Base-by-base conservation (phyloP, 2,113 vertebrate species). In the Cricetomys ansorgei region DNA sequence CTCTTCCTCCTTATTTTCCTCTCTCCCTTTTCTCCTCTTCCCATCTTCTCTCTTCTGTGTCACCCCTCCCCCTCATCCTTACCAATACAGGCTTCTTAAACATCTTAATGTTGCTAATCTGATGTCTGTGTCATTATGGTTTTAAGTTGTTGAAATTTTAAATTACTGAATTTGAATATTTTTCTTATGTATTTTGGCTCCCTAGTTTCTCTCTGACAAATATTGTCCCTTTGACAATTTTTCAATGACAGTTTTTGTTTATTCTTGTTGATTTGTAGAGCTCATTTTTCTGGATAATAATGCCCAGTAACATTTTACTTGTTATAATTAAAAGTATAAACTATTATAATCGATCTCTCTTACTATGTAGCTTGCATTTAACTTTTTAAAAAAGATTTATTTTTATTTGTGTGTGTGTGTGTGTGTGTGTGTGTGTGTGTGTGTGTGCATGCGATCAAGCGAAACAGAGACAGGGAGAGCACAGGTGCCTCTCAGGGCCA, bases 271-370 rank as follows among this genome's bases (percentile, higher is more conserved):
- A 81, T 79, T 81, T 95, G 80, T 40, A 81, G 21, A 37, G 16
- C 53, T 89, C 88, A 55, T 67, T 72, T 59, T 85, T 91, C 67
- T 89, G 23, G 62, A n/a, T 80, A 80, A 19, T 48, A 94, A 85
- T 96, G 86, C 4, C 7, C 40, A 65, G 59, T 76, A 86, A 88
- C n/a, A 75, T 83, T 87, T 87, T 69, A 69, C 53, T 53, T 50
- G 48, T 53, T 87, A 48, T 65, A 45, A 65, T 85, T 85, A 85
- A 45, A 45, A 34, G 19, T 69, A 87, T 50, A 69, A 87, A 69
- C 25, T 72, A 86, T 88, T 94, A 77, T 67, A 89, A 92, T 37
- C 86, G 93, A 87, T 48, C 83, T 91, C 31, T 89, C 43, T 21
- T 6, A 83, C 34, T 75, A 19, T 72, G 21, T 93, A 62, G 48